Evolutionary conservation across 1,140 invertebrate genomes (phyloP), one percentile per base, ranked within the genome.

Genomic region (Maconellicoccus hirsutus): DNA sequence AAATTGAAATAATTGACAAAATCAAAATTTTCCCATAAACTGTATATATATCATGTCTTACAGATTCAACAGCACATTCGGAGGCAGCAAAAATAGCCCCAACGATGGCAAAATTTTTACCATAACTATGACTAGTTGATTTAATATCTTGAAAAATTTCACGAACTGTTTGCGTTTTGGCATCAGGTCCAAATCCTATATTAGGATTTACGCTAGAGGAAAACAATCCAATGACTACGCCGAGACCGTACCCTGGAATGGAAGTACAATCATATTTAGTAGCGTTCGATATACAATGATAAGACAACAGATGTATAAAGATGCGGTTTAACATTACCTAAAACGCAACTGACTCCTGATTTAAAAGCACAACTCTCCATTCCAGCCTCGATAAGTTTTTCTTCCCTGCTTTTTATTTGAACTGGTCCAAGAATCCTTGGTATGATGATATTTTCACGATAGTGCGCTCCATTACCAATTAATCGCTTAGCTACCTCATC

Each of bases 31-130:
- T n/a, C 33, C 61, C 16, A 21, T 22, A 25, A 7, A 71, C 23
- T 39, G 22, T 71, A 14, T 42, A 16, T 14, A n/a, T 12, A 8
- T 16, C 14, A 80, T 52, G 10, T 52, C 81, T 82, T 80, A 93
- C 91, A 71, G 85, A 86, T 86, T 98, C 95, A 78, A 98, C 91
- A 21, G 86, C 84, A 79, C 96, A 98, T 82, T 98, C 95, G 10
- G 95, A 87, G 7, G 87, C 90, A 29, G 96, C 89, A 82, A 98
- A 99, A 69, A 98, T 84, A 22, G 89, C 86, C 71, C 96, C 97
- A 75, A 98, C 85, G 63, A 96, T 82, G 21, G 95, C 96, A 86
- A 99, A 99, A 80, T 98, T 98, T 82, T 98, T 98, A 0, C 91
- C 96, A 82, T 98, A 97, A 70, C 91, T 87, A 52, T 94, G 78